A percentile compares a stretch with the other conserved stretches of the same genome.
phyloP scores from a whole-genome alignment of 2,113 vertebrate species.

The Lamprotornis superbus region DNA sequence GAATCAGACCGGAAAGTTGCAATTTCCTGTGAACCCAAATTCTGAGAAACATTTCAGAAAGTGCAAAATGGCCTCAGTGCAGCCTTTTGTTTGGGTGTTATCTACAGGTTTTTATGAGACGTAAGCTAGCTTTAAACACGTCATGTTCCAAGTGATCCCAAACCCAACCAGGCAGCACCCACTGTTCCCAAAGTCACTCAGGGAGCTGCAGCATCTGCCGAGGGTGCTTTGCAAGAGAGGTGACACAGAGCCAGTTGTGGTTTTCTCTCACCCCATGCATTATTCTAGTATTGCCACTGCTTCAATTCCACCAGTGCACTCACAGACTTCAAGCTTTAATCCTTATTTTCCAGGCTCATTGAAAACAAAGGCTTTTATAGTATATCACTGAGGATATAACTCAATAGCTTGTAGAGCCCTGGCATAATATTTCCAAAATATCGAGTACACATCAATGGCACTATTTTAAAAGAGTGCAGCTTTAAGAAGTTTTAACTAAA shows the following conservation, averaged over 20 bases:
- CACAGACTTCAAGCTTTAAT: not conserved
- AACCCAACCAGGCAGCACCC: not conserved
- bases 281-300: not conserved
- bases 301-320: not conserved
- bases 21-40: conserved; percentile 41
- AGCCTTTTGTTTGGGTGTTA: conserved; percentile 34
- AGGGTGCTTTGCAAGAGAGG: not conserved
- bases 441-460: fast-evolving
- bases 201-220: fast-evolving
- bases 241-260: not conserved
- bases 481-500: conserved; percentile 3
- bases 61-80: not conserved
- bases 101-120: not conserved
- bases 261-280: not conserved
- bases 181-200: not conserved
- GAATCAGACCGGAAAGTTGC: conserved; percentile 48
- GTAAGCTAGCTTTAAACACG: not conserved
- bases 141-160: not conserved
- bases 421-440: not conserved
- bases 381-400: not conserved
- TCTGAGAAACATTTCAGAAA: conserved; percentile 33
- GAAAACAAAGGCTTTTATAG: not conserved
- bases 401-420: not conserved
- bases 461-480: not conserved
- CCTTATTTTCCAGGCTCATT: not conserved